These are phyloP conservation scores for Murina feae DNA, from an alignment of 2,113 vertebrate species.

Conservation along the genomic window DNA sequence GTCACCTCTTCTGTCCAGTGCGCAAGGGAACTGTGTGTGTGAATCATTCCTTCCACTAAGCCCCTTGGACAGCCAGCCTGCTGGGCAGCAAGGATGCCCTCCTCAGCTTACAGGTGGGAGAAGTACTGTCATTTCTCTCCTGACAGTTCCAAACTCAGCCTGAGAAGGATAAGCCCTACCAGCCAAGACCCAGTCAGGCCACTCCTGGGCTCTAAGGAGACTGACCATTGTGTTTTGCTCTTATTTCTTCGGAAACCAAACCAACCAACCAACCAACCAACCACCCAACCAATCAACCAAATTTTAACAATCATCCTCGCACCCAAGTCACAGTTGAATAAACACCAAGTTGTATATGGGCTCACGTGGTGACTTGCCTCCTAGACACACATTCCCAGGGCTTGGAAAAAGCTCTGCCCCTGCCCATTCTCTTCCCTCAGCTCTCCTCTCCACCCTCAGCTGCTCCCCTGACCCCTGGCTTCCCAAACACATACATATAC, in stretches of 20 bases:
- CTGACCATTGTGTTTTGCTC: not conserved
- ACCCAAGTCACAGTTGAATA: too few relatives aligned
- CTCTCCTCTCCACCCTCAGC: too few relatives aligned
- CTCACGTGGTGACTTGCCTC: too few relatives aligned
- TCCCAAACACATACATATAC: too few relatives aligned
- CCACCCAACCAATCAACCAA: not conserved
- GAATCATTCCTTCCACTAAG: constrained; percentile 46
- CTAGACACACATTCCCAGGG: not conserved
- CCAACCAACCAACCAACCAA: too few relatives aligned
- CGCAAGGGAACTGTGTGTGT: not conserved
- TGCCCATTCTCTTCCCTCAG: not conserved
- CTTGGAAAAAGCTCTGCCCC: not conserved
- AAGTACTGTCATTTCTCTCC: not conserved
- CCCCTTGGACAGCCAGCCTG: constrained; percentile 29
- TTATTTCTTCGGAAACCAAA: not conserved
- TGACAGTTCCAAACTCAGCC: not conserved
- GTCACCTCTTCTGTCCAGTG: not conserved
- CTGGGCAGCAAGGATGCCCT: not conserved
- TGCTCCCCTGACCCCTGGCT: accelerated
- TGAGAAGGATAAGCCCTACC: not conserved
- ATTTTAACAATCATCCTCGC: not conserved
- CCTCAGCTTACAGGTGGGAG: not conserved
- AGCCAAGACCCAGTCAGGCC: not conserved
- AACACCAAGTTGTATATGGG: too few relatives aligned
- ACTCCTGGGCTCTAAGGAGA: not conserved